These are phyloP conservation scores for Cremastobaeus sp. DNA, from an alignment of 2,888 invertebrate genomes.

Conservation along the genomic window DNA sequence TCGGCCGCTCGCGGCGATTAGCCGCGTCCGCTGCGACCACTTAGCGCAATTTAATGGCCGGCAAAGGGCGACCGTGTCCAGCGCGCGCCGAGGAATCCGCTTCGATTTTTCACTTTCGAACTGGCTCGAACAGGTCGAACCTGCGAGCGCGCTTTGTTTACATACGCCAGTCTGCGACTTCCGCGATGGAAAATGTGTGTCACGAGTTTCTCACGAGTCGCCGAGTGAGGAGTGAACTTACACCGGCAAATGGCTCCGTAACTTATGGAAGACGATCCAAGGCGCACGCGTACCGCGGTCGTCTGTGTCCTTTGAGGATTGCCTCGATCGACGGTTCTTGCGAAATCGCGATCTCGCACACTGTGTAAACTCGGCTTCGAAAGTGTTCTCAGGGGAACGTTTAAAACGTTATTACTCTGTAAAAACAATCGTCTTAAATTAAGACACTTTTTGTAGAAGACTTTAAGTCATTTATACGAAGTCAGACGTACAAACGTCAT, in stretches of 20 bases:
- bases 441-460: no score
- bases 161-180: conserved; percentile 47
- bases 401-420: no score
- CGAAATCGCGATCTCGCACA: no score
- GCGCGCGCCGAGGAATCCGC: conserved; percentile 14
- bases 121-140: conserved; percentile 2
- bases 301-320: no score
- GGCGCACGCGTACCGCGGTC: no score
- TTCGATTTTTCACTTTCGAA: conserved; percentile 24
- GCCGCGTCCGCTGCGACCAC: background rate
- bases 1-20: background rate
- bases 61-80: conserved; percentile 15
- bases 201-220: conserved; percentile 72
- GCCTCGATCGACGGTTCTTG: no score
- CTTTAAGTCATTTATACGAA: no score
- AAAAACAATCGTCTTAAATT: no score
- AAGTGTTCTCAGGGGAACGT: no score
- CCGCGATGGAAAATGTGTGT: conserved; percentile 71
- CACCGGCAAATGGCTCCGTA: conserved; percentile 19
- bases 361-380: no score
- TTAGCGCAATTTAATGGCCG: background rate
- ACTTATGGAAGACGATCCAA: background rate
- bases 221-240: conserved; percentile 52
- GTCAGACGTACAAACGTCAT: no score
- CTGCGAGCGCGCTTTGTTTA: conserved; percentile 39